A percentile compares a stretch with the other conserved stretches of the same genome.
Conservation (phyloP, 2,113 vertebrate species). For the Lanius collurio region DNA sequence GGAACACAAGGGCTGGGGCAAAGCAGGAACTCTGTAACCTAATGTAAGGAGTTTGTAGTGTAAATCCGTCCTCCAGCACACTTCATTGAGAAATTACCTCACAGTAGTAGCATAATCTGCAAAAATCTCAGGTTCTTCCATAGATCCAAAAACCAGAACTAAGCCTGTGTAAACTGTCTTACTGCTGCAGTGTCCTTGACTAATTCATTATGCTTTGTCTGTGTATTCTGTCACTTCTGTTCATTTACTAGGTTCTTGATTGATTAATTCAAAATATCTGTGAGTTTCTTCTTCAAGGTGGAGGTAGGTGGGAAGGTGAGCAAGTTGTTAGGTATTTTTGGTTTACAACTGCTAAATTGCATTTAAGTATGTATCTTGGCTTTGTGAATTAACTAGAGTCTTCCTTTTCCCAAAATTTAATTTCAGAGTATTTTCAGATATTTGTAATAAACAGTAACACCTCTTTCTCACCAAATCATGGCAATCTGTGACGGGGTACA, state of each 20-base stretch:
- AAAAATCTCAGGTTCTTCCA: background rate
- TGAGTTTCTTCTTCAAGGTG: background rate
- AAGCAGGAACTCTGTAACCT: background rate
- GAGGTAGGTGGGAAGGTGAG: background rate
- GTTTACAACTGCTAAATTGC: background rate
- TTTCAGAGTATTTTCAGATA: background rate
- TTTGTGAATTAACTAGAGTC: background rate
- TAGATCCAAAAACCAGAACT: background rate
- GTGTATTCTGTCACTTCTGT: background rate
- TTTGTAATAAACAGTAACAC: background rate
- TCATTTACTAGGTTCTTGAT: background rate
- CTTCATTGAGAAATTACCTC: background rate
- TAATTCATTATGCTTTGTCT: background rate
- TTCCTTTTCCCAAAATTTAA: fast-evolving
- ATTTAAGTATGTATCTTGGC: background rate
- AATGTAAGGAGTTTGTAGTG: background rate
- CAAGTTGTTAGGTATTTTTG: background rate
- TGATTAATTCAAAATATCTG: background rate
- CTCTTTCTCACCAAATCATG: background rate
- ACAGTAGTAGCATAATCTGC: background rate
- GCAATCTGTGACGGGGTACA: background rate
- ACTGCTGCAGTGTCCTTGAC: background rate
- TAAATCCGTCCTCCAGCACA: background rate
- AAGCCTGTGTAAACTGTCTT: background rate
- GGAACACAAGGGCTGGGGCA: background rate